Evolutionary conservation across 2,888 invertebrate genomes (phyloP).

Genomic region (Cremastinae sp.): DNA sequence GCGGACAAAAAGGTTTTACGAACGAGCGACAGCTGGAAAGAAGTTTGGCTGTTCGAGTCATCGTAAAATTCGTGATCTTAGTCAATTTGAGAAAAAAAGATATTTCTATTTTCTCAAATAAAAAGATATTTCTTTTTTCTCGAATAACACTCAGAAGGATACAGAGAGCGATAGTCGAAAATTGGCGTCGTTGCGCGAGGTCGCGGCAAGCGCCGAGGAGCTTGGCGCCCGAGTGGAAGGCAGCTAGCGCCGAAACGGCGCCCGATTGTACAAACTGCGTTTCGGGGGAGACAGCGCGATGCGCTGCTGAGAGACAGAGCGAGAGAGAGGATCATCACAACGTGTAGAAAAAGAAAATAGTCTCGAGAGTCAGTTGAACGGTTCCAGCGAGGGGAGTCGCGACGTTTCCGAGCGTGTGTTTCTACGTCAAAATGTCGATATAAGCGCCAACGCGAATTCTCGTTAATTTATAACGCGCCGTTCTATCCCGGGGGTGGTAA

Average conservation of each 20-base stretch:
- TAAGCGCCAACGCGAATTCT: slow-evolving; percentile 76
- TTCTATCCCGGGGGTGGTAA: slow-evolving; percentile 39
- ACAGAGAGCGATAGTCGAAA: too few relatives aligned
- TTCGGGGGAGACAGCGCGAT: slow-evolving; percentile 21
- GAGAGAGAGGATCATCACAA: slow-evolving; percentile 39
- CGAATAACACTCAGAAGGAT: too few relatives aligned
- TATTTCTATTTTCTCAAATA: too few relatives aligned
- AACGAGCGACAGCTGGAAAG: too few relatives aligned
- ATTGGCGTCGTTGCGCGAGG: neutral
- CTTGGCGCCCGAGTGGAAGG: neutral
- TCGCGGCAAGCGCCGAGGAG: neutral
- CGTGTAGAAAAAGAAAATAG: slow-evolving; percentile 1
- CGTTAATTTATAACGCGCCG: slow-evolving; percentile 61
- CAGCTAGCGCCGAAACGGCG: slow-evolving; percentile 31
- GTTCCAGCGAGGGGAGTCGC: slow-evolving; percentile 50
- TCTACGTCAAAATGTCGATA: slow-evolving; percentile 77
- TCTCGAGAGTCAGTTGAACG: slow-evolving; percentile 36
- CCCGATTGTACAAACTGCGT: slow-evolving; percentile 46
- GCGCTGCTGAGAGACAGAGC: slow-evolving; percentile 34
- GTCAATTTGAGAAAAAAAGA: too few relatives aligned
- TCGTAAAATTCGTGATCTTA: too few relatives aligned
- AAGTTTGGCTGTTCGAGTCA: too few relatives aligned
- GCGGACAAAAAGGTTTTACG: too few relatives aligned
- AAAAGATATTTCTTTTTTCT: too few relatives aligned
- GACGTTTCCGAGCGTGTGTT: slow-evolving; percentile 61